A percentile compares a stretch with the other conserved stretches of the same genome.
phyloP scores from a whole-genome alignment of 2,888 invertebrate genomes.

The Drosophila tanythrix region DNA sequence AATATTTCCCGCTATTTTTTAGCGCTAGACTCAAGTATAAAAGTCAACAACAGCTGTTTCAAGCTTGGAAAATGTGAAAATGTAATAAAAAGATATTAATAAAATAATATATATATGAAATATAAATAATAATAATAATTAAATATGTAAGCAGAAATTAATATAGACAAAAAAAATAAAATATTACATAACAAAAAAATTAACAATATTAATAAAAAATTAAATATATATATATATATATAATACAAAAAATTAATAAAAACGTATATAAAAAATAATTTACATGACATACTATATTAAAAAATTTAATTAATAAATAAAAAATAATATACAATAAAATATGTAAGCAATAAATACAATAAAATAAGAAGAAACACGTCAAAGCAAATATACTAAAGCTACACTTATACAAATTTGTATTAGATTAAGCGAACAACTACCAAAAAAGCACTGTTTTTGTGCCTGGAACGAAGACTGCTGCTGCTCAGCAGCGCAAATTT shows the following conservation, averaged over 20 bases:
- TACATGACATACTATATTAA: not conserved
- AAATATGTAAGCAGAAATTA: not conserved
- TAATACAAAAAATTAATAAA: not conserved
- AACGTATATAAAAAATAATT: not conserved
- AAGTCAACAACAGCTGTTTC: constrained; percentile 44
- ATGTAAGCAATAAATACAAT: not conserved
- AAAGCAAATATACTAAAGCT: not conserved
- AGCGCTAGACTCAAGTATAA: constrained; percentile 8
- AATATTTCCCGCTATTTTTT: constrained; percentile 68
- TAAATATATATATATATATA: not conserved
- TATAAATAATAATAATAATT: not conserved
- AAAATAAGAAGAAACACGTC: not conserved
- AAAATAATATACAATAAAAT: not conserved
- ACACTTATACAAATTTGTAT: not conserved
- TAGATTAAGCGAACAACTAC: constrained; percentile 5
- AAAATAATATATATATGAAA: not conserved
- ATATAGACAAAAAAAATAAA: not conserved
- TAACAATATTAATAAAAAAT: not conserved
- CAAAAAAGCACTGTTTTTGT: constrained; percentile 28
- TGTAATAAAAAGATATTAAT: not conserved
- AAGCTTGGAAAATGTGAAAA: not conserved
- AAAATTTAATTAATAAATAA: not conserved
- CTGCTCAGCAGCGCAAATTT: constrained; percentile 56
- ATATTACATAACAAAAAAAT: not conserved
- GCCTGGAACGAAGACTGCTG: constrained; percentile 50